A percentile compares a stretch with the other conserved stretches of the same genome.
Evolutionary conservation across 2,888 invertebrate genomes (phyloP).

Genomic region (Drosophila putrida): DNA sequence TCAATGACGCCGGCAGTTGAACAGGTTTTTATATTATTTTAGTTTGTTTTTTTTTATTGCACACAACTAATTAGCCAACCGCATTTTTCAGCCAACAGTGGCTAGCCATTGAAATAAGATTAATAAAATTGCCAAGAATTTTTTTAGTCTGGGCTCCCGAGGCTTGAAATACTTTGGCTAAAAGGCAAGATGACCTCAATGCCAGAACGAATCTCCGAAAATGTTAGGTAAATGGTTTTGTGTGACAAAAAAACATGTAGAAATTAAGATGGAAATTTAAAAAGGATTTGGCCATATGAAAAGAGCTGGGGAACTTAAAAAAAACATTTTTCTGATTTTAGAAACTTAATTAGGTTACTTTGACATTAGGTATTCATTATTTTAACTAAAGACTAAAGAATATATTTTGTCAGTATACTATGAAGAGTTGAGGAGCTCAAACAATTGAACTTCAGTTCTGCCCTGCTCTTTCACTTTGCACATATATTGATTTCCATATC

Average conservation of each 20-base stretch:
- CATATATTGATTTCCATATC: no score
- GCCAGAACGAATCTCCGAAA: neutral
- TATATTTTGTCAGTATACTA: no score
- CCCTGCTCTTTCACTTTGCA: no score
- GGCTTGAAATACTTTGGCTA: neutral
- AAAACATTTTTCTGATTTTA: neutral
- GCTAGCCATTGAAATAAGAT: constrained; percentile 39
- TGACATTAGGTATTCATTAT: no score
- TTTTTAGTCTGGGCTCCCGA: neutral
- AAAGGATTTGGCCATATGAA: neutral
- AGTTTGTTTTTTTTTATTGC: constrained; percentile 28
- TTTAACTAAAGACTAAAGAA: no score
- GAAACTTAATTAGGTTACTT: no score
- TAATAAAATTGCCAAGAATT: constrained; percentile 42
- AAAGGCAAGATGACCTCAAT: constrained; percentile 4
- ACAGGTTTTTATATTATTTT: constrained; percentile 52
- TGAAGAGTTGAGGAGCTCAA: no score
- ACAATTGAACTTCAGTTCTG: no score
- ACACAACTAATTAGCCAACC: constrained; percentile 66
- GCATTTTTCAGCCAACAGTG: constrained; percentile 49
- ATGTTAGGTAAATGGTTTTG: neutral
- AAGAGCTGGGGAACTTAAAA: neutral
- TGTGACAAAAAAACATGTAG: neutral
- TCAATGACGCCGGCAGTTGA: constrained; percentile 66
- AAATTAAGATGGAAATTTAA: neutral